Percentiles rank a stretch among this genome's conserved stretches.
These are phyloP conservation scores for Pseudopipra pipra DNA, from an alignment of 2,113 vertebrate species.

Conservation along the genomic window DNA sequence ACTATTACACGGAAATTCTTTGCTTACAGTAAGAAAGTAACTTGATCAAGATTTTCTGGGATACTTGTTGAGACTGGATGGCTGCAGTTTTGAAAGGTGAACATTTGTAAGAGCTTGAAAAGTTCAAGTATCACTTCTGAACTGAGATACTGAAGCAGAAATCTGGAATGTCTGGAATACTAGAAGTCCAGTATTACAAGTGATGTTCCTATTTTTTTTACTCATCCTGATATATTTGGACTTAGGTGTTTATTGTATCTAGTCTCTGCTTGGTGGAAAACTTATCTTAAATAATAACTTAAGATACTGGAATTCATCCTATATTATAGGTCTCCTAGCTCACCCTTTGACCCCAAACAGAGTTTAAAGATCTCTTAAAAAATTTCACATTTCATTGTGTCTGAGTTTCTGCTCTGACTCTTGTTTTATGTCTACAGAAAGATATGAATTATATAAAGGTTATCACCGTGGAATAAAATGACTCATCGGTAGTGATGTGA, in stretches of 20 bases:
- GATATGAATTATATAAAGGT: background rate
- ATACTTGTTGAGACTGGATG: background rate
- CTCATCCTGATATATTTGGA: background rate
- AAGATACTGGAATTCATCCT: background rate
- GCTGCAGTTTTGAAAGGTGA: background rate
- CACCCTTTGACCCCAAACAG: background rate
- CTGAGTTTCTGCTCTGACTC: background rate
- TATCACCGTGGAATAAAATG: background rate
- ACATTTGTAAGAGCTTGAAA: background rate
- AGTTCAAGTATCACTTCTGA: background rate
- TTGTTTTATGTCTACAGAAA: background rate
- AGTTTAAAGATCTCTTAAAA: background rate
- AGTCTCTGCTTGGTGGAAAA: background rate
- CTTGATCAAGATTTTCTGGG: background rate
- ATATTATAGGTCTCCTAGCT: background rate
- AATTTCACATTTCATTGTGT: background rate
- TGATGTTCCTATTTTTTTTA: background rate
- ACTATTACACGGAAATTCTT: background rate
- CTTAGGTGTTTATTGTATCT: background rate
- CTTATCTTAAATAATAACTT: background rate
- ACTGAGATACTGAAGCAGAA: background rate
- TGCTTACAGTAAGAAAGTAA: background rate
- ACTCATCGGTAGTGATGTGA: background rate
- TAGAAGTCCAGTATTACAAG: background rate
- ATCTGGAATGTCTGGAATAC: background rate